Base-by-base conservation (phyloP, 2,797 vertebrate species). In the Acrossocheilus wenchowensis region DNA sequence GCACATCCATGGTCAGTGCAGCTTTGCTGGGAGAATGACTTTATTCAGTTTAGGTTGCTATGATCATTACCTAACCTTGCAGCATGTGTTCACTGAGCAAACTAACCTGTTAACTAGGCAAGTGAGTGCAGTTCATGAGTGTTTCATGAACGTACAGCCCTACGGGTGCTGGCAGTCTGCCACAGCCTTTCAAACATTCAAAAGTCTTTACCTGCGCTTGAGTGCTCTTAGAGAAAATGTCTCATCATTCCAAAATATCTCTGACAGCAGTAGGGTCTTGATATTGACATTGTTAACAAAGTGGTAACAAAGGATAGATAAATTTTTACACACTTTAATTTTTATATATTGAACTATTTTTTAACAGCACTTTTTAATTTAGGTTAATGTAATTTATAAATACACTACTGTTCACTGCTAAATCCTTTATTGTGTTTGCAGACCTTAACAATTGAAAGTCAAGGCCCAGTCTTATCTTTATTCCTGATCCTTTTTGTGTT, bases 61-160 rank as follows among this genome's bases (percentile, higher is more conserved):
- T 69, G 14, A 57, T 39, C 52, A 3, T 12, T 26, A 30, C 10
- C 3, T 52, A 36, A 48, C 3, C 19, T 36, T 23, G 8, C 1
- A 71, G 11, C 11, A 2, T 5, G 2, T 72, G 80, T 36, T 57
- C 2, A 71, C 26, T 43, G 23, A 82, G 9, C 34, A 82, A 82
- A 82, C 68, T 83, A 75, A 50, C 54, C 71, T 83, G 54, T 73
- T 14, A 71, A 73, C 54, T 48, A 60, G 54, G 11, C 71, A 36
- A 75, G 50, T 26, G 10, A 62, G 8, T 14, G 30, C 39, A 21
- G 52, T 43, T 74, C 39, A 83, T 82, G 52, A 83, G 50, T 30
- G 21, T 39, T 73, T 82, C 4, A 43, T 41, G 77, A 83, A 12
- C 2, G 39, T 57, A 23, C 23, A 60, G 7, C 71, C 82, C 82